Evolutionary conservation across 2,888 invertebrate genomes (phyloP), one percentile per base, ranked within the genome.

Genomic region (Pristionchus maxplancki): DNA sequence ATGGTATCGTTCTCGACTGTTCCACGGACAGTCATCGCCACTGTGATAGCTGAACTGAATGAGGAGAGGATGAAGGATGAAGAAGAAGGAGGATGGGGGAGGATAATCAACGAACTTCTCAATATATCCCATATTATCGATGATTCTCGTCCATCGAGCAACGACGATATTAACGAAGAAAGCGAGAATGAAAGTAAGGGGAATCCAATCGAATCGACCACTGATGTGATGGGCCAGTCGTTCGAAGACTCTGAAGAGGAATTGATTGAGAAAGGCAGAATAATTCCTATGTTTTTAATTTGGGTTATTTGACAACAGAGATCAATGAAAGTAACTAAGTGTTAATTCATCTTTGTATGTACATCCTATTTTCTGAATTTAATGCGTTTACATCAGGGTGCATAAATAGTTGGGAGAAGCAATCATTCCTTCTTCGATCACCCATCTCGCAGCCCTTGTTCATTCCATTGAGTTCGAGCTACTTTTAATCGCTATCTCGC

Each of bases 161-260:
- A 93, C 90, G 20, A 93, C 93, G 28, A 90, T 88, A 11, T 90
- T 90, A 15, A 93, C 93, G 87, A 93, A 93, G 90, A 93, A 93
- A 50, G 93, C 93, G 88, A 93, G 91, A 89, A 93, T 91, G 67
- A 93, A 93, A 15, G 92, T 93, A 15, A 93, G 71, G 15, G 93
- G 93, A 74, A 93, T 91, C 58, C 90, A 90, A 28, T 88, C 90
- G 15, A 93, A 83, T 24, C 90, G 88, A 20, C 48, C 86, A 44
- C 92, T 89, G 34, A 90, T 67, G 40, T 90, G 89, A 6, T 50
- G 40, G 11, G 83, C 87, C 20, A 89, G 17, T 15, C 44, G 34
- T 83, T 90, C 90, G 78, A 89, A 90, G 1, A 11, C 64, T 62
- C 89, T 88, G 85, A 58, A 71, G 20, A 62, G 34, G 34, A 15